phyloP scores from a whole-genome alignment of 2,797 vertebrate genomes.

The Varecia variegata region DNA sequence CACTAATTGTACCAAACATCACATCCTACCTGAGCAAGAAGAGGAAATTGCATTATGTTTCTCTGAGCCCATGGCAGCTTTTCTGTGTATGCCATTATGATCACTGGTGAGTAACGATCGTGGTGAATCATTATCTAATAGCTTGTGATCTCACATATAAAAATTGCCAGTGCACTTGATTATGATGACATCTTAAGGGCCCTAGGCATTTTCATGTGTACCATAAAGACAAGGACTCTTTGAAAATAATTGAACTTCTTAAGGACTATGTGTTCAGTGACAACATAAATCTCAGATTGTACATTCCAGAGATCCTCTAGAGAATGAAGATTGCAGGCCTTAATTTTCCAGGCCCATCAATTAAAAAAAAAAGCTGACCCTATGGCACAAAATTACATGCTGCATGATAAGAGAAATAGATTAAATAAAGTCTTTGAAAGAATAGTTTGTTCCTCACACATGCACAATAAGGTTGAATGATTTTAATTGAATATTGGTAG shows the following conservation, averaged over 20 bases:
- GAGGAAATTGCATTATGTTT: neutral
- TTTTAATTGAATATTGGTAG: neutral
- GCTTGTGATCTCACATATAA: neutral
- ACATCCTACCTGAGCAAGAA: neutral
- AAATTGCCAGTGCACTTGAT: neutral
- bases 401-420: neutral
- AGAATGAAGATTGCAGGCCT: neutral
- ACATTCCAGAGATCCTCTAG: neutral
- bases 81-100: neutral
- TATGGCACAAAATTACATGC: neutral
- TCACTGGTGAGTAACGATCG: neutral
- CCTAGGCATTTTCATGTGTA: neutral
- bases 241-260: neutral
- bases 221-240: neutral
- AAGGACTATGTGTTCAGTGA: neutral
- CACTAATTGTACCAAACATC: neutral
- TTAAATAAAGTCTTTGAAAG: neutral
- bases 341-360: neutral
- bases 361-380: neutral
- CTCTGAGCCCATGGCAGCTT: neutral
- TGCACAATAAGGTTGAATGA: neutral
- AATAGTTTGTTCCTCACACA: neutral
- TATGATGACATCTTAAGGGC: neutral
- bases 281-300: neutral
- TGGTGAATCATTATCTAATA: neutral